These are phyloP conservation scores for Rotaria magnacalcarata DNA, from an alignment of 2,888 invertebrate species.

Conservation along the genomic window DNA sequence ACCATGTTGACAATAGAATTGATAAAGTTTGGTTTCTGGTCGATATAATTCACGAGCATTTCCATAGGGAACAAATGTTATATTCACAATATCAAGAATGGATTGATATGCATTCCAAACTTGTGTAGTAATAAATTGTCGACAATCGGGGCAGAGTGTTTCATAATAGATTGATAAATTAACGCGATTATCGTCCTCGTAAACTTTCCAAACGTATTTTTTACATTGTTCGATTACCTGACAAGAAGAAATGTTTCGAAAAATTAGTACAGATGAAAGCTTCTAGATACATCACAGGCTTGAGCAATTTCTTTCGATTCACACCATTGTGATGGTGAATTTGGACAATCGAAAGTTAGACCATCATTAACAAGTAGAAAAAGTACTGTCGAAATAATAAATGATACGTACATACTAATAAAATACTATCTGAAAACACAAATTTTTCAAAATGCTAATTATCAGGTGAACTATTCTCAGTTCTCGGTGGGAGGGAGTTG, in stretches of 20 bases:
- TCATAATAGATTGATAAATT: conserved; percentile 55
- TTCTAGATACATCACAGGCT: conserved; percentile 12
- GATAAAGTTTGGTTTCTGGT: conserved; percentile 43
- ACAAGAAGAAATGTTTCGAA: background rate
- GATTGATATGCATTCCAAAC: conserved; percentile 51
- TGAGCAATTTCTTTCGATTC: background rate
- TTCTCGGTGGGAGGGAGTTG: no score
- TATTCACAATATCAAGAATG: conserved; percentile 52
- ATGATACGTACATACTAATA: background rate
- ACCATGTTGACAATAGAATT: conserved; percentile 58
- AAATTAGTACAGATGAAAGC: background rate
- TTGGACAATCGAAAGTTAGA: conserved; percentile 1
- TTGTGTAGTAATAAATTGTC: conserved; percentile 51
- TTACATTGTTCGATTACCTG: background rate
- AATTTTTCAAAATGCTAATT: no score
- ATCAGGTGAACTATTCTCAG: no score
- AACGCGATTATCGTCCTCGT: conserved; percentile 47
- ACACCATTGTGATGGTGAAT: conserved; percentile 32
- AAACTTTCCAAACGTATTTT: conserved; percentile 2
- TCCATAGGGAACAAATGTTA: conserved; percentile 57
- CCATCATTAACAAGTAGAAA: background rate
- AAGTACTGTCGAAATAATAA: background rate
- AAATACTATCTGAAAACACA: background rate
- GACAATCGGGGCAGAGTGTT: conserved; percentile 56
- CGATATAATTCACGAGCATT: conserved; percentile 38